Base-by-base conservation (phyloP, 2,888 invertebrate genomes). In the Aspidiotus destructor region DNA sequence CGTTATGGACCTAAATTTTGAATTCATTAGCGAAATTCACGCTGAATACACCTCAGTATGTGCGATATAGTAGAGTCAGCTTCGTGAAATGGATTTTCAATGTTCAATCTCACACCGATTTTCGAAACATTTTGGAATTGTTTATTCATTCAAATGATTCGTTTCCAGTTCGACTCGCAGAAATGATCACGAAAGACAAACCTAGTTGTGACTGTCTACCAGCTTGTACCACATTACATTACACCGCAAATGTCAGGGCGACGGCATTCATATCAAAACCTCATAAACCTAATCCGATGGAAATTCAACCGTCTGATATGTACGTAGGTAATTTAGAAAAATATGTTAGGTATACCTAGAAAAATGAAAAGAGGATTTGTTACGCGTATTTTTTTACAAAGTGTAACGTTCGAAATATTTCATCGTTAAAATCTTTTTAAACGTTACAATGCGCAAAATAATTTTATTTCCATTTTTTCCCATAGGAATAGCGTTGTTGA, bases 91-190 rank as follows among this genome's bases (percentile, higher is more conserved):
- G 28, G 28, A 5, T 28, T 28, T 28, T 28, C 28, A 28, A 28
- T 28, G 5, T 28, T 28, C 28, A 28, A 28, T 5, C 1, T 28
- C 28, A 28, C 1, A 28, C 28, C 28, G 28, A 28, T 5, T 5
- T 28, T 3, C 28, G 28, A 28, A 28, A 28, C 28, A 28, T 28
- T 28, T 28, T 28, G 28, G 28, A 5, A 28, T 28, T 28, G n/a
- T 28, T 28, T 28, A 28, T 28, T 28, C 5, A 28, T 28, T 28
- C 28, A 5, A 28, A 28, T 28, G 5, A 3, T 3, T 28, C 28
- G 17, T 60, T 52, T 68, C 40, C 42, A 55, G 62, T 53, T 13
- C 60, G 61, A 54, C 55, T 62, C n/a, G 28, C 62, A 10, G 68
- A 65, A 58, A 8, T 65, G 16, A 57, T 54, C 11, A 44, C 65